Percentiles rank a stretch among this genome's conserved stretches.
phyloP scores from a whole-genome alignment of 2,797 vertebrate species.

The Pipistrellus nathusii region DNA sequence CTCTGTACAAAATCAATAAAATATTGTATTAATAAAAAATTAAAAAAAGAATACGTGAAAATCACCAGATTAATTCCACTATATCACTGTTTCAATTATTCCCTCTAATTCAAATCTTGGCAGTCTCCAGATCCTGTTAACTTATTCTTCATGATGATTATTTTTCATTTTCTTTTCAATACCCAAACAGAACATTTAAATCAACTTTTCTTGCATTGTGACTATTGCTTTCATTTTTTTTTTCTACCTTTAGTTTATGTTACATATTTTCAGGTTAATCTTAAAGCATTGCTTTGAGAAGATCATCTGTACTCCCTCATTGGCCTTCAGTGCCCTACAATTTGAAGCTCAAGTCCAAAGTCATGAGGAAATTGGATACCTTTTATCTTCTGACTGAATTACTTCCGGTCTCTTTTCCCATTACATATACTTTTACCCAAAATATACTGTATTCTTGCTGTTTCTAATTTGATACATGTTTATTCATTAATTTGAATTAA shows the following conservation, averaged over 20 bases:
- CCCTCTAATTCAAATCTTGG: slow-evolving; percentile 18
- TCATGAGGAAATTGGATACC: slow-evolving; percentile 3
- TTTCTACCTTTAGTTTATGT: slow-evolving; percentile 5
- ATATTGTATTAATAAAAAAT: too few relatives aligned
- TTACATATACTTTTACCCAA: slow-evolving; percentile 33
- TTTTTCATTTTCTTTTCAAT: slow-evolving; percentile 47
- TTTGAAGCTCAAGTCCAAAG: slow-evolving; percentile 9
- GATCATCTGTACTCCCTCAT: not conserved
- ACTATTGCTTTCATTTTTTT: slow-evolving; percentile 14
- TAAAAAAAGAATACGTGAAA: slow-evolving; percentile 46
- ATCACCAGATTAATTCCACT: slow-evolving; percentile 28
- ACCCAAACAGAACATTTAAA: not conserved
- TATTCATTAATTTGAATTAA: slow-evolving; percentile 52
- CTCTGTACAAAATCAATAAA: too few relatives aligned
- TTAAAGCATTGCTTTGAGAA: slow-evolving; percentile 42
- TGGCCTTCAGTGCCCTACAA: not conserved
- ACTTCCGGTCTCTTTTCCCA: slow-evolving; percentile 20
- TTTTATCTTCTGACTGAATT: slow-evolving; percentile 50
- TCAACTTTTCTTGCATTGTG: not conserved
- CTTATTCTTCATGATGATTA: slow-evolving; percentile 1
- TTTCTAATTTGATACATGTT: slow-evolving; percentile 42
- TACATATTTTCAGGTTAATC: slow-evolving; percentile 28
- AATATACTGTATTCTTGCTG: slow-evolving; percentile 39
- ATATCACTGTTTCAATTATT: not conserved
- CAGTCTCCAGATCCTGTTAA: slow-evolving; percentile 4